phyloP scores from a whole-genome alignment of 2,888 invertebrate genomes.

The Erebia epiphron region DNA sequence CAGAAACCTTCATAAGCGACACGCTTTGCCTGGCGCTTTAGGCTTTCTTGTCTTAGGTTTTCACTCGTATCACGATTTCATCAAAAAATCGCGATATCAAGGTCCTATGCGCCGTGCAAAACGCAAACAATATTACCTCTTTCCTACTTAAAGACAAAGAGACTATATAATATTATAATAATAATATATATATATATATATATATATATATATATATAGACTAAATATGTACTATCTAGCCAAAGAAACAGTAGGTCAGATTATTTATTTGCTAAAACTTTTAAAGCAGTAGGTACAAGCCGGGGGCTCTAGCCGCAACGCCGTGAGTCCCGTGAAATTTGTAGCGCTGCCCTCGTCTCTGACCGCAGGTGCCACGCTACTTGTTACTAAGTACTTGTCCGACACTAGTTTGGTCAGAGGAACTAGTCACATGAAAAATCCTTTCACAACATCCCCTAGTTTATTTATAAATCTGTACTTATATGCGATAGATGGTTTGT shows the following conservation, averaged over 20 bases:
- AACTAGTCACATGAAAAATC: background rate
- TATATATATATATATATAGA: too few species aligned
- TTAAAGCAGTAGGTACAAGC: conserved; percentile 11
- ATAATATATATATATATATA: too few species aligned
- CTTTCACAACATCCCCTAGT: background rate
- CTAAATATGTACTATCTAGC: too few species aligned
- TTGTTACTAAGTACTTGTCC: conserved; percentile 40
- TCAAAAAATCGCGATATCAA: too few species aligned
- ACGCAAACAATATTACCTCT: too few species aligned
- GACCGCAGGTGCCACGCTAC: conserved; percentile 41
- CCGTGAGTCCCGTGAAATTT: conserved; percentile 14
- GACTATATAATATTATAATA: background rate
- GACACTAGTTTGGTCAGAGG: conserved; percentile 35
- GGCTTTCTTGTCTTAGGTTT: too few species aligned
- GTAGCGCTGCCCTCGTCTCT: background rate
- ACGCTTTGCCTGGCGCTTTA: too few species aligned
- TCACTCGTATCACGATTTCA: too few species aligned
- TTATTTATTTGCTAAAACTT: conserved; percentile 16
- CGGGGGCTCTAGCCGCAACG: conserved; percentile 4
- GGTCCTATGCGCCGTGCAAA: too few species aligned
- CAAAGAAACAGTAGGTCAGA: conserved; percentile 8
- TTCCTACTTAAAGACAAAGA: too few species aligned
- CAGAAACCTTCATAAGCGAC: too few species aligned
- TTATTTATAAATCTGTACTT: background rate
- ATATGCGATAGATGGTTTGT: too few species aligned